Conservation (phyloP, 2,797 vertebrate genomes). For the Neosilurus mollespiculum region DNA sequence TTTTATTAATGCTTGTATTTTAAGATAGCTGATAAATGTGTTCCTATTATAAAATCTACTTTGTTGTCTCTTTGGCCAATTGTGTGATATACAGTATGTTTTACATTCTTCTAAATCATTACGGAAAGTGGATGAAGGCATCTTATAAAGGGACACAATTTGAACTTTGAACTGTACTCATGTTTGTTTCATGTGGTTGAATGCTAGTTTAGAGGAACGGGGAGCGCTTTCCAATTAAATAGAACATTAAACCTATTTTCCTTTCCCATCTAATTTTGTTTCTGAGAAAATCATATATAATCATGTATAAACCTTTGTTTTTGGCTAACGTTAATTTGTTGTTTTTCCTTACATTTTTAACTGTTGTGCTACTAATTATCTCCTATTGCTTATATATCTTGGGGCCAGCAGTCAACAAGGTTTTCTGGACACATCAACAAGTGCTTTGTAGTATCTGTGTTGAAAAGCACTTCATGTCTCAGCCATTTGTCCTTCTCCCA, state of each 20-base stretch:
- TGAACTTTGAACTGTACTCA: not conserved
- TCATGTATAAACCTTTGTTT: not conserved
- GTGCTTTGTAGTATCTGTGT: not conserved
- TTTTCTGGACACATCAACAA: not conserved
- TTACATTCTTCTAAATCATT: not conserved
- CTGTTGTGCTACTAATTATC: constrained; percentile 20
- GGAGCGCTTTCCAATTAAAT: not conserved
- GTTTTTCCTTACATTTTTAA: constrained; percentile 1
- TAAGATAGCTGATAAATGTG: not conserved
- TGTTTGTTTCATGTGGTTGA: not conserved
- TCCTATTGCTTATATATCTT: constrained; percentile 5
- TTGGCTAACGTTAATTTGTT: not conserved
- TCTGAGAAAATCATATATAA: not conserved
- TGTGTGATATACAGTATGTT: not conserved
- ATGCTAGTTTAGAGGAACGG: not conserved
- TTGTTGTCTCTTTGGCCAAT: not conserved
- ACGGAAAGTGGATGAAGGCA: not conserved
- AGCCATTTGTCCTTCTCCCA: not conserved
- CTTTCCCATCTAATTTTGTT: not conserved
- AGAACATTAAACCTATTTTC: not conserved
- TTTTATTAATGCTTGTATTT: not conserved
- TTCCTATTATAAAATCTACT: not conserved
- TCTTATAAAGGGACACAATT: not conserved
- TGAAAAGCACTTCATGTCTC: not conserved
- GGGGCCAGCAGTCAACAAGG: not conserved